Percentiles rank a stretch among this genome's conserved stretches.
These are phyloP conservation scores for Cavia aperea DNA, from an alignment of 2,113 vertebrate genomes.

Conservation along the genomic window DNA sequence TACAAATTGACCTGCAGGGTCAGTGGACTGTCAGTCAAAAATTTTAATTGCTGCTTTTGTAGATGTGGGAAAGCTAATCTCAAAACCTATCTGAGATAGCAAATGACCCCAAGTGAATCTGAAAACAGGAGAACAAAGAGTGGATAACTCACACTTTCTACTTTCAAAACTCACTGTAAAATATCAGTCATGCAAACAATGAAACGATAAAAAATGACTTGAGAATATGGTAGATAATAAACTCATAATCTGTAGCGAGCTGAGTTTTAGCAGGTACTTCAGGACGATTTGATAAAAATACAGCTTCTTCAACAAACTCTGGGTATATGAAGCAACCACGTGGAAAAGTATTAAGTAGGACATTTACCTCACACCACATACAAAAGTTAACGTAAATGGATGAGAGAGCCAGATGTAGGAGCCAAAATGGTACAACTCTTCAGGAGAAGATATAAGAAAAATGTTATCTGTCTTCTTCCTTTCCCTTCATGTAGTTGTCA, in stretches of 20 bases:
- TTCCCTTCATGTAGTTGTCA: neutral
- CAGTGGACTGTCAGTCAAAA: neutral
- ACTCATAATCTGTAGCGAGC: neutral
- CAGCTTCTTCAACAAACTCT: neutral
- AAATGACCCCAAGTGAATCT: neutral
- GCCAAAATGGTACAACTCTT: neutral
- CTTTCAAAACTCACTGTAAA: neutral
- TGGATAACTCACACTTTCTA: neutral
- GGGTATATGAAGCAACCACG: neutral
- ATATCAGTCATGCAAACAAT: neutral
- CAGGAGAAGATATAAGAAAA: neutral
- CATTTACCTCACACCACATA: neutral
- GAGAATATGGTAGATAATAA: neutral
- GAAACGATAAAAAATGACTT: neutral
- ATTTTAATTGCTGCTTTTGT: neutral
- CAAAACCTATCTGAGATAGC: neutral
- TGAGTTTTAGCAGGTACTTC: neutral
- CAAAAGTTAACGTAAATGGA: neutral
- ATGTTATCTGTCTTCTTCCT: neutral
- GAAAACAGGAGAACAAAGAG: neutral
- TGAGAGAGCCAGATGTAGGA: neutral
- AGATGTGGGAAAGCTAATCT: neutral
- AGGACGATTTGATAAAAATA: neutral
- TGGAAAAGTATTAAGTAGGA: neutral
- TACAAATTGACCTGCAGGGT: neutral